Percentiles rank a stretch among this genome's conserved stretches.
Evolutionary conservation across 1,140 invertebrate genomes (phyloP).

Genomic region (Venturia canescens): DNA sequence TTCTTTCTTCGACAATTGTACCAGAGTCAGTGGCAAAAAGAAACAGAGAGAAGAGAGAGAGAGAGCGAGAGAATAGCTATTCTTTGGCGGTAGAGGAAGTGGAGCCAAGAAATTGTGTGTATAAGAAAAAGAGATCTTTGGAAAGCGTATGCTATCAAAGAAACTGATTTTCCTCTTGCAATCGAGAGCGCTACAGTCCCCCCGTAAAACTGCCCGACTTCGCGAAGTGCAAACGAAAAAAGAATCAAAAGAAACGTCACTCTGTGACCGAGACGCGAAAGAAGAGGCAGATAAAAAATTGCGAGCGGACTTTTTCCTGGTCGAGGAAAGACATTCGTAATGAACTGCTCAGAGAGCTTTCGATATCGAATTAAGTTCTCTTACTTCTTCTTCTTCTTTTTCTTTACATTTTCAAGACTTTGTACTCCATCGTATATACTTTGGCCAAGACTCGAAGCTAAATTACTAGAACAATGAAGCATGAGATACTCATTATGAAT

Average conservation of each 20-base stretch:
- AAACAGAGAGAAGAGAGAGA: slow-evolving; percentile 27
- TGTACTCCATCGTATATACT: background rate
- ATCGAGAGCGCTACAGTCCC: background rate
- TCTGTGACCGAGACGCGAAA: background rate
- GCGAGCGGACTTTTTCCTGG: background rate
- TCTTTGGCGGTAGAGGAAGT: slow-evolving; percentile 5
- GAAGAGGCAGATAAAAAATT: background rate
- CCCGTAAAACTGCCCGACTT: background rate
- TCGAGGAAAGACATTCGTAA: slow-evolving; percentile 1
- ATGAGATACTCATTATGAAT: too few species aligned
- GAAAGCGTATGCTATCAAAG: slow-evolving; percentile 1
- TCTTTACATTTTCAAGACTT: background rate
- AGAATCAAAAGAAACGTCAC: background rate
- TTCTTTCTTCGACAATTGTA: slow-evolving; percentile 6
- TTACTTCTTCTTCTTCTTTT: background rate
- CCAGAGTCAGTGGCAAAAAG: slow-evolving; percentile 19
- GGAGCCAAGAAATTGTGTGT: background rate
- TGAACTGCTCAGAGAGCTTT: background rate
- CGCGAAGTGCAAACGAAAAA: background rate
- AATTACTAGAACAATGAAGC: too few species aligned
- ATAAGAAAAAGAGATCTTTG: slow-evolving; percentile 19
- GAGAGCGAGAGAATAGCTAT: slow-evolving; percentile 14
- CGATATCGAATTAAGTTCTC: slow-evolving; percentile 2
- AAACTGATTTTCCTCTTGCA: slow-evolving; percentile 18
- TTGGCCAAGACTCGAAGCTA: too few species aligned